phyloP scores from a whole-genome alignment of 2,888 invertebrate species.

The Archaeoteleia sp. region DNA sequence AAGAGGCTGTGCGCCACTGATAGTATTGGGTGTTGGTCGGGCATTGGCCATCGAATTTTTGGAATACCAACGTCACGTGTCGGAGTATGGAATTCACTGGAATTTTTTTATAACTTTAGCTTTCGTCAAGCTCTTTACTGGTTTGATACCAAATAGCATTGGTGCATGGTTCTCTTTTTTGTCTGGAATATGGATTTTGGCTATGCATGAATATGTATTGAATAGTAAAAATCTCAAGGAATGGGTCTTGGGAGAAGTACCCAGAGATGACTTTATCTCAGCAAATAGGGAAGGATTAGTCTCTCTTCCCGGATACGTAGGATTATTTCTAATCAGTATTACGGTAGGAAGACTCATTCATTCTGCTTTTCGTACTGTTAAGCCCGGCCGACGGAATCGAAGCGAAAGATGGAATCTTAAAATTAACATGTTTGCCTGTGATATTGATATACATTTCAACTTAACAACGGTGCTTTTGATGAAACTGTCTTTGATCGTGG shows the following conservation, averaged over 20 bases:
- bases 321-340: conserved; percentile 86
- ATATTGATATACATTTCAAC: conserved; percentile 59
- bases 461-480: conserved; percentile 65
- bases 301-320: conserved; percentile 89
- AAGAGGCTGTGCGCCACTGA: conserved; percentile 75
- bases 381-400: conserved; percentile 12
- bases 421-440: conserved; percentile 54
- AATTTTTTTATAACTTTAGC: conserved; percentile 98
- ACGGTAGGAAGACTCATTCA: conserved; percentile 78
- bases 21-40: conserved; percentile 80
- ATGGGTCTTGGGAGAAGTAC: conserved; percentile 81
- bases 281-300: conserved; percentile 95
- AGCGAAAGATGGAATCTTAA: conserved; percentile 47
- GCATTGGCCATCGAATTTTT: conserved; percentile 79
- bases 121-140: conserved; percentile 84
- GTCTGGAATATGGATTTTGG: conserved; percentile 77
- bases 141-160: conserved; percentile 78
- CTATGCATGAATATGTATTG: conserved; percentile 80
- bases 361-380: conserved; percentile 58
- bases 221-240: conserved; percentile 80
- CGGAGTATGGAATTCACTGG: conserved; percentile 98
- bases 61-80: conserved; percentile 90
- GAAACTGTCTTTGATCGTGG: conserved; percentile 64
- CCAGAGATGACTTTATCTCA: conserved; percentile 79
- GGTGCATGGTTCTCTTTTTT: conserved; percentile 76